Percentiles rank a stretch among this genome's conserved stretches.
Conservation (phyloP, 2,888 invertebrate genomes). For the Operophtera brumata region DNA sequence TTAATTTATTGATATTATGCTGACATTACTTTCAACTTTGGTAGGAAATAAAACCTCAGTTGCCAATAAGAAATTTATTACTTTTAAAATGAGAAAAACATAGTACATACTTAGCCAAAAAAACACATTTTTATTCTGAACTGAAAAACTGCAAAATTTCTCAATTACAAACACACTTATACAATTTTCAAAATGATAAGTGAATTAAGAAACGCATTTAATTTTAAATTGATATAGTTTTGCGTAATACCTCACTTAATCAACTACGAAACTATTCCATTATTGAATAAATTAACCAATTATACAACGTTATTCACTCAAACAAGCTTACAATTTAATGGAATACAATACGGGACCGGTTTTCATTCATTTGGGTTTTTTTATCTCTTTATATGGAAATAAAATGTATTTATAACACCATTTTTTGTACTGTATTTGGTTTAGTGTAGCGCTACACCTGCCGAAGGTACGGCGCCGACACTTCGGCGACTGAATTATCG, state of each 20-base stretch:
- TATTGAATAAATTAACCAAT: slow-evolving; percentile 33
- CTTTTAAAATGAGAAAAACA: slow-evolving; percentile 58
- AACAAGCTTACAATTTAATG: slow-evolving; percentile 43
- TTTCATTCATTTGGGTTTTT: slow-evolving; percentile 29
- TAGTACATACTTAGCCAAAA: slow-evolving; percentile 70
- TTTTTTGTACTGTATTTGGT: slow-evolving; percentile 14
- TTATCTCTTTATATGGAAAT: slow-evolving; percentile 19
- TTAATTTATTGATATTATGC: too few relatives aligned
- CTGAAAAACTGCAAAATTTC: slow-evolving; percentile 41
- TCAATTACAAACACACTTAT: slow-evolving; percentile 39
- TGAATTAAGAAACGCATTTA: slow-evolving; percentile 20
- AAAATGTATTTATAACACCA: neutral
- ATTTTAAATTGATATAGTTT: slow-evolving; percentile 11
- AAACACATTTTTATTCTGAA: slow-evolving; percentile 54
- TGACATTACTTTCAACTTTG: neutral
- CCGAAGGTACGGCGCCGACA: too few relatives aligned
- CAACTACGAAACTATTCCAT: slow-evolving; percentile 19
- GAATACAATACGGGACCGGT: slow-evolving; percentile 50
- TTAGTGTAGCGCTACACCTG: too few relatives aligned
- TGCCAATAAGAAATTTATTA: slow-evolving; percentile 69
- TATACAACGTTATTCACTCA: slow-evolving; percentile 35
- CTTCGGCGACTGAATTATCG: too few relatives aligned
- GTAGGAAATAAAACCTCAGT: slow-evolving; percentile 12
- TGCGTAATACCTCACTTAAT: slow-evolving; percentile 17
- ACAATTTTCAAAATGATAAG: slow-evolving; percentile 32